These are phyloP conservation scores for Eubasilissa regina DNA, from an alignment of 1,140 invertebrate species.

Conservation along the genomic window DNA sequence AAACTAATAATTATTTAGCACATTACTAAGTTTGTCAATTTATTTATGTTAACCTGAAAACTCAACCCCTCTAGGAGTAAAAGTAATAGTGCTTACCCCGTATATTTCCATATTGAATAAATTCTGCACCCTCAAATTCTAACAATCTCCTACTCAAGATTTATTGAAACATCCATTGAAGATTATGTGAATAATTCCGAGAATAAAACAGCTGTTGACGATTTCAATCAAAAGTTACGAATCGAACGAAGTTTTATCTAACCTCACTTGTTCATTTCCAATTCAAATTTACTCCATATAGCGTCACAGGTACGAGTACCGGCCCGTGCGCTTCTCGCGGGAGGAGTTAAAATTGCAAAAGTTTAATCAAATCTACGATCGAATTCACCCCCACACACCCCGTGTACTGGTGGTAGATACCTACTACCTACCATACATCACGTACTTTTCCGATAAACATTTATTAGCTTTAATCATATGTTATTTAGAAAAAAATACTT, in stretches of 20 bases:
- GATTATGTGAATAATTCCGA: too few species aligned
- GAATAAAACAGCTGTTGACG: slow-evolving; percentile 22
- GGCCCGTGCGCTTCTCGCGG: slow-evolving; percentile 2
- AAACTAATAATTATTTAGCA: neutral
- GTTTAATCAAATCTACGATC: slow-evolving; percentile 57
- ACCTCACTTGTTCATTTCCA: slow-evolving; percentile 39
- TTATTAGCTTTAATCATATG: too few species aligned
- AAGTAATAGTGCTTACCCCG: too few species aligned
- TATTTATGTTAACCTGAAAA: neutral
- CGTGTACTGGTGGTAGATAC: neutral
- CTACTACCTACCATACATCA: neutral
- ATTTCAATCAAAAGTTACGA: slow-evolving; percentile 37
- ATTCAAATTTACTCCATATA: slow-evolving; percentile 30
- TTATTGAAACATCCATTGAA: too few species aligned
- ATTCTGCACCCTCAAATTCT: too few species aligned
- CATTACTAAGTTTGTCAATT: neutral
- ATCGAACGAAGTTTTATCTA: slow-evolving; percentile 17
- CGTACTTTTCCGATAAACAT: too few species aligned
- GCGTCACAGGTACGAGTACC: neutral
- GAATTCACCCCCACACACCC: slow-evolving; percentile 31
- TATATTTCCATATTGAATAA: too few species aligned
- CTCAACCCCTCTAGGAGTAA: too few species aligned
- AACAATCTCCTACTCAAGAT: too few species aligned
- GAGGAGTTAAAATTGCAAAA: slow-evolving; percentile 53
- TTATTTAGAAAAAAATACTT: too few species aligned